Conservation (phyloP, 2,113 vertebrate species). For the Scomber colias region DNA sequence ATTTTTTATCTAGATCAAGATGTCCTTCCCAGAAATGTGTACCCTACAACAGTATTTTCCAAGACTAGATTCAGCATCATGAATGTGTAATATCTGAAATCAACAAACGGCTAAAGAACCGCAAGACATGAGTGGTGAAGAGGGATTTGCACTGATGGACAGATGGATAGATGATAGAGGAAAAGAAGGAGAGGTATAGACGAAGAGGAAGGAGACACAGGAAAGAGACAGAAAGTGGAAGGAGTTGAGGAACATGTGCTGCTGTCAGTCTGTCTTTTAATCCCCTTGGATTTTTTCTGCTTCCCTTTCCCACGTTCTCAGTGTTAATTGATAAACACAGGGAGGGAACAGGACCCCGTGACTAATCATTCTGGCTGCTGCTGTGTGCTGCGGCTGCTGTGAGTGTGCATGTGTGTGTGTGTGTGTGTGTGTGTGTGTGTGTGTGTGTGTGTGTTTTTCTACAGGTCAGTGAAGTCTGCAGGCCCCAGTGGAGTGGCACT, state of each 20-base stretch:
- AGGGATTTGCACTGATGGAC: constrained; percentile 32
- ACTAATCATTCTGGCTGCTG: constrained; percentile 79
- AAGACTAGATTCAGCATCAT: background rate
- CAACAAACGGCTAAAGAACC: constrained; percentile 8
- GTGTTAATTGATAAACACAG: constrained; percentile 88
- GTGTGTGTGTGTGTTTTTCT: constrained; percentile 41
- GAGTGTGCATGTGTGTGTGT: constrained; percentile 36
- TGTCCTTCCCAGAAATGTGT: constrained; percentile 14
- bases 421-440: constrained; percentile 46
- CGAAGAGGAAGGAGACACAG: constrained; percentile 42
- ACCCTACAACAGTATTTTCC: constrained; percentile 18
- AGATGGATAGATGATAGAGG: constrained; percentile 38
- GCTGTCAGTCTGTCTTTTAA: constrained; percentile 85
- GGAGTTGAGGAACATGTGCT: constrained; percentile 77
- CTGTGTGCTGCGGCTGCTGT: constrained; percentile 30
- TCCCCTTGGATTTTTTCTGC: constrained; percentile 81
- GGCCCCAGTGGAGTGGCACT: constrained; percentile 49
- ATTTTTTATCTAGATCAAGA: constrained; percentile 27
- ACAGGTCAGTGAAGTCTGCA: constrained; percentile 51
- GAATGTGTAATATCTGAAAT: constrained; percentile 4
- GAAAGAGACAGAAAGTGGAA: constrained; percentile 55
- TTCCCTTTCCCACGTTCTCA: constrained; percentile 85
- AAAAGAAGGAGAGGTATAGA: constrained; percentile 29
- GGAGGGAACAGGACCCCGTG: constrained; percentile 78
- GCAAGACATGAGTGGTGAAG: background rate